A percentile compares a stretch with the other conserved stretches of the same genome.
phyloP scores from a whole-genome alignment of 1,140 invertebrate genomes.

The Lordiphosa collinella region DNA sequence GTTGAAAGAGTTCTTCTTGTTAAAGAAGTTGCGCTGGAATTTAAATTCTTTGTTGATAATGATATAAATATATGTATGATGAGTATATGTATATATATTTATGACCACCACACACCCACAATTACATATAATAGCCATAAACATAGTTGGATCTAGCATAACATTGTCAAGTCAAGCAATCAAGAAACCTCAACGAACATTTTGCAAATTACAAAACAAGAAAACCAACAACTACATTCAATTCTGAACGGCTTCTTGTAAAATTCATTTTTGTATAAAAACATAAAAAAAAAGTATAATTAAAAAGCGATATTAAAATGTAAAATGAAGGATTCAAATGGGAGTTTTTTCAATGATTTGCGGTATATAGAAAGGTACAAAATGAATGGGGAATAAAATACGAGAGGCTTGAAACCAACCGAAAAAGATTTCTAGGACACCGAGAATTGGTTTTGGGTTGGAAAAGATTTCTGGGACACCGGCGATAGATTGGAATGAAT shows the following conservation, averaged over 20 bases:
- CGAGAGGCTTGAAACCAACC: too few species aligned
- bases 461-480: too few species aligned
- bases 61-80: conserved; percentile 50
- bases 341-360: too few species aligned
- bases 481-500: too few species aligned
- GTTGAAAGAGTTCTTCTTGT: conserved; percentile 68
- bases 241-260: conserved; percentile 63
- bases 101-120: conserved; percentile 33
- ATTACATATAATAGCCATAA: conserved; percentile 28
- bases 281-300: conserved; percentile 8
- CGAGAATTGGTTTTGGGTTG: too few species aligned
- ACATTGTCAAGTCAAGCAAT: conserved; percentile 64
- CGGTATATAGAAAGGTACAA: too few species aligned
- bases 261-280: conserved; percentile 73
- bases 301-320: conserved; percentile 60
- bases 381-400: too few species aligned
- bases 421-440: too few species aligned
- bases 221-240: conserved; percentile 26
- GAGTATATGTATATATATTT: conserved; percentile 30
- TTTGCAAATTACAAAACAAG: conserved; percentile 38
- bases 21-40: conserved; percentile 67
- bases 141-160: conserved; percentile 34
- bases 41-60: conserved; percentile 65
- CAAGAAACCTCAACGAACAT: conserved; percentile 68
- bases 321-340: too few species aligned